These are phyloP conservation scores for Drosophila barbarae DNA, from an alignment of 2,888 invertebrate genomes.

Conservation along the genomic window DNA sequence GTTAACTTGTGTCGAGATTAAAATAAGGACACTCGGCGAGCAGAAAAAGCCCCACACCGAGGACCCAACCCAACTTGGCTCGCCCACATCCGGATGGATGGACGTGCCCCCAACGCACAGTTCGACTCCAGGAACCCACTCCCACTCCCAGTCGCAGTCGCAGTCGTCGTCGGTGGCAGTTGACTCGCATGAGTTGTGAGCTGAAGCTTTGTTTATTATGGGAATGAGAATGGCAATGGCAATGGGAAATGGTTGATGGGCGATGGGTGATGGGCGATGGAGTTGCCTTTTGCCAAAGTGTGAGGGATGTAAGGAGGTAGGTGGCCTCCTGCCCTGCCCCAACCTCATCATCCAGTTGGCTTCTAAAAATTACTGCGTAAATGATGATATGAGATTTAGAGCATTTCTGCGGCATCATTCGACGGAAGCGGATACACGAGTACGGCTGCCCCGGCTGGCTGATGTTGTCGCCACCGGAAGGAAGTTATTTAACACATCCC, in stretches of 20 bases:
- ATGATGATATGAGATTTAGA: conserved; percentile 72
- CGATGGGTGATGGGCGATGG: conserved; percentile 16
- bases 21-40: conserved; percentile 66
- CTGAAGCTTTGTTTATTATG: conserved; percentile 68
- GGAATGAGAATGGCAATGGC: conserved; percentile 2
- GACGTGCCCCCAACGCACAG: conserved; percentile 50
- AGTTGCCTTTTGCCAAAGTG: conserved; percentile 30
- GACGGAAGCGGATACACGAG: conserved; percentile 59
- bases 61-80: neutral
- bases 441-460: conserved; percentile 9
- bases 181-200: conserved; percentile 67
- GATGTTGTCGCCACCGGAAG: conserved; percentile 62
- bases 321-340: neutral
- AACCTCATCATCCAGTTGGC: conserved; percentile 32
- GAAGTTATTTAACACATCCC: conserved; percentile 68
- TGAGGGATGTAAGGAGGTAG: neutral
- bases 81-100: conserved; percentile 10
- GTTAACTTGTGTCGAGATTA: conserved; percentile 74
- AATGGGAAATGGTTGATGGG: conserved; percentile 7
- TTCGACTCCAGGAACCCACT: neutral
- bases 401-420: conserved; percentile 71
- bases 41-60: conserved; percentile 34
- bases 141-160: conserved; percentile 1
- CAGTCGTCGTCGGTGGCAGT: conserved; percentile 11
- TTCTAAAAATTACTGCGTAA: conserved; percentile 67